Percentiles rank a stretch among this genome's conserved stretches.
phyloP scores from a whole-genome alignment of 2,888 invertebrate species.

The Altica lythri region DNA sequence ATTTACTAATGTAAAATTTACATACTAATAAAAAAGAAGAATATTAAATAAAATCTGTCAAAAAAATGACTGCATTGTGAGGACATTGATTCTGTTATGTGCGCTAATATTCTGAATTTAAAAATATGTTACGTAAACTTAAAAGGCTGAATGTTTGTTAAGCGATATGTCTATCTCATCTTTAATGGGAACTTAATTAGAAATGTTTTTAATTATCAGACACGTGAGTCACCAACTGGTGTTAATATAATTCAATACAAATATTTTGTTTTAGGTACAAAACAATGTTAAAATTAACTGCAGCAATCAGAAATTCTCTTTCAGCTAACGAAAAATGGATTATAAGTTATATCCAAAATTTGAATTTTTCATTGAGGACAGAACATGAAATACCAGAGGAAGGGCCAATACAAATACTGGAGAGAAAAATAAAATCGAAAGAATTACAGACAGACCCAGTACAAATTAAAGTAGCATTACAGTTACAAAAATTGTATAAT shows the following conservation, averaged over 20 bases:
- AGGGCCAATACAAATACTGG: conserved; percentile 55
- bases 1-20: too few relatives aligned
- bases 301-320: conserved; percentile 7
- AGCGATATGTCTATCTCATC: not conserved
- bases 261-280: not conserved
- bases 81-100: too few relatives aligned
- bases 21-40: too few relatives aligned
- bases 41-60: too few relatives aligned
- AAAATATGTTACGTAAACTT: conserved; percentile 9
- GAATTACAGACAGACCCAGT: conserved; percentile 70
- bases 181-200: conserved; percentile 9
- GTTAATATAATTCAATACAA: not conserved
- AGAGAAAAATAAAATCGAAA: conserved; percentile 64
- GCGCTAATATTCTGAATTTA: too few relatives aligned
- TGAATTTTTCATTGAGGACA: conserved; percentile 33
- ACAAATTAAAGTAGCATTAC: conserved; percentile 71
- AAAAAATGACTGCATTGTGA: too few relatives aligned
- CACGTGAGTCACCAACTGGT: conserved; percentile 5
- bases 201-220: conserved; percentile 2
- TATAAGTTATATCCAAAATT: conserved; percentile 8
- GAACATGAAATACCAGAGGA: conserved; percentile 33
- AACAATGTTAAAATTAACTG: conserved; percentile 19
- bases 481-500: conserved; percentile 70
- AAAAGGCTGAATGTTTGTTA: not conserved
- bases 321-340: conserved; percentile 11